Evolutionary conservation across 2,888 invertebrate genomes (phyloP).

Genomic region (Steromphala cineraria): DNA sequence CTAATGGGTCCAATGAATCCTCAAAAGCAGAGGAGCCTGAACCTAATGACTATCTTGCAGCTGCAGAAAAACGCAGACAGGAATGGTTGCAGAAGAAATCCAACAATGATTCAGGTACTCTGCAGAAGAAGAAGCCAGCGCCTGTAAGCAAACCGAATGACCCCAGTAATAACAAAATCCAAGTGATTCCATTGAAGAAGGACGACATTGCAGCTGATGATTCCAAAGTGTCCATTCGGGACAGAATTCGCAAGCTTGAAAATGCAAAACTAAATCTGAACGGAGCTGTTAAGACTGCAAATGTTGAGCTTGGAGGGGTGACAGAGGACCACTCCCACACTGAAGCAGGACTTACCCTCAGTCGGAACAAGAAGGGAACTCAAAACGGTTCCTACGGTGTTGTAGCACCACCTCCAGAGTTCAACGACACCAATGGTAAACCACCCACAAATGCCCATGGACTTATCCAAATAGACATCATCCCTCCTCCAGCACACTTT

Average conservation of each 20-base stretch:
- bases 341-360: constrained; percentile 40
- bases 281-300: constrained; percentile 35
- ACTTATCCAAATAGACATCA: constrained; percentile 61
- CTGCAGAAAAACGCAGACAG: constrained; percentile 68
- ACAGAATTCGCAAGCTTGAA: constrained; percentile 48
- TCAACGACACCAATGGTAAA: constrained; percentile 44
- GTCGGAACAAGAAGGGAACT: constrained; percentile 29
- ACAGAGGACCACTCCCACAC: constrained; percentile 55
- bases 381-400: background rate
- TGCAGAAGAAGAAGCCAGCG: constrained; percentile 20
- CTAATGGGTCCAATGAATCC: constrained; percentile 24
- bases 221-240: constrained; percentile 43
- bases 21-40: constrained; percentile 31
- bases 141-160: background rate
- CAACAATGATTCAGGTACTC: constrained; percentile 21
- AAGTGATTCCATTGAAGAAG: constrained; percentile 33
- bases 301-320: constrained; percentile 46
- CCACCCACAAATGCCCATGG: background rate
- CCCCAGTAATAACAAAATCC: constrained; percentile 21
- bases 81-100: constrained; percentile 62
- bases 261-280: constrained; percentile 33
- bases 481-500: constrained; percentile 64
- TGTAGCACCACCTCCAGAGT: constrained; percentile 54
- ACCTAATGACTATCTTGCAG: constrained; percentile 60
- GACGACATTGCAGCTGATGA: background rate